Evolutionary conservation across 2,888 invertebrate species (phyloP).

Genomic region (Mellilla xanthometata): DNA sequence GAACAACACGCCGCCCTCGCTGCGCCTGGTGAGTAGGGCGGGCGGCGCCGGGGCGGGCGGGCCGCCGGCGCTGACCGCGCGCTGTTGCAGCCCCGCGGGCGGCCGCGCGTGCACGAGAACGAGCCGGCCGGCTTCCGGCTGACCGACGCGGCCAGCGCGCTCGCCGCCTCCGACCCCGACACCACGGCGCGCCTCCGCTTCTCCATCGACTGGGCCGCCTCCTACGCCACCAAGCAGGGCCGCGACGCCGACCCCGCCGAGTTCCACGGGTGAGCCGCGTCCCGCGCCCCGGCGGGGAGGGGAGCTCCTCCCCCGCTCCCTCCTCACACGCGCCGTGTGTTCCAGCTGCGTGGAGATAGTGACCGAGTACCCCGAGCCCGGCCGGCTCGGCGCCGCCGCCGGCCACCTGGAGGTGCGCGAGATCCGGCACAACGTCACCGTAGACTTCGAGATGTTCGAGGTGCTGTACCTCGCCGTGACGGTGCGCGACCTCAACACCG

Average conservation of each 20-base stretch:
- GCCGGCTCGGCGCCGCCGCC: slow-evolving; percentile 46
- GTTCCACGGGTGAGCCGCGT: slow-evolving; percentile 51
- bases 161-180: slow-evolving; percentile 83
- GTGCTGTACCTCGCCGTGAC: slow-evolving; percentile 78
- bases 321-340: too few species aligned
- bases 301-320: too few species aligned
- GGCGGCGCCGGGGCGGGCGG: too few species aligned
- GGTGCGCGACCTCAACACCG: slow-evolving; percentile 76
- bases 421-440: slow-evolving; percentile 61
- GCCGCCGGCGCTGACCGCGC: too few species aligned
- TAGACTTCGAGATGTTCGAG: slow-evolving; percentile 84
- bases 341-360: slow-evolving; percentile 68
- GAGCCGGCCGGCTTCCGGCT: slow-evolving; percentile 60
- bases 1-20: slow-evolving; percentile 87
- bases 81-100: slow-evolving; percentile 61
- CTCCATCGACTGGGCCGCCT: slow-evolving; percentile 82
- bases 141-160: slow-evolving; percentile 70
- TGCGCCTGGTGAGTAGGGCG: slow-evolving; percentile 84
- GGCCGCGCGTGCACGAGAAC: slow-evolving; percentile 82
- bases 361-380: slow-evolving; percentile 56
- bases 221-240: slow-evolving; percentile 84
- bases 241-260: slow-evolving; percentile 49
- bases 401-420: slow-evolving; percentile 63
- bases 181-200: slow-evolving; percentile 80
- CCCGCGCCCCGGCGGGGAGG: too few species aligned